Conservation (phyloP, 2,113 vertebrate species). For the Anas platyrhynchos region DNA sequence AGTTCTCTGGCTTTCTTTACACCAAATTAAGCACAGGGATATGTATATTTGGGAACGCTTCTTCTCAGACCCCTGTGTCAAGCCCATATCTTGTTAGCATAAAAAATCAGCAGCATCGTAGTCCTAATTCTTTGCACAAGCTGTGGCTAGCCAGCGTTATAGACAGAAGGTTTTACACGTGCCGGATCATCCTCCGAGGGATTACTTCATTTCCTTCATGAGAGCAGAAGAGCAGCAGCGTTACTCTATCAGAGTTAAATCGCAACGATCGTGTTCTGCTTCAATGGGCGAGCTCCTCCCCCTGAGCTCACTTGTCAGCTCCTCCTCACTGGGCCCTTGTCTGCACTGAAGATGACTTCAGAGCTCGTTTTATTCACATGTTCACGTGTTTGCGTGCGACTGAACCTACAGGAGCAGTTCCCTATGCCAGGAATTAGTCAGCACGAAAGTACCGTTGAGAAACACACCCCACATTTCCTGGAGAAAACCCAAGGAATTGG, state of each 20-base stretch:
- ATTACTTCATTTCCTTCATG: not conserved
- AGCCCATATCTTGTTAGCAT: too few relatives aligned
- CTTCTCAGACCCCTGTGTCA: not conserved
- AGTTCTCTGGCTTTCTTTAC: not conserved
- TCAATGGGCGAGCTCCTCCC: not conserved
- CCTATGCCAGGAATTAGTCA: fast-evolving
- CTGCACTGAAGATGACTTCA: not conserved
- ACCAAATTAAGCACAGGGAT: not conserved
- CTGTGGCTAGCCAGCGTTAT: not conserved
- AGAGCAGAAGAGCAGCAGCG: not conserved
- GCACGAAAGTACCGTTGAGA: not conserved
- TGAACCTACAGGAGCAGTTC: not conserved
- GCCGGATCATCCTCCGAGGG: not conserved
- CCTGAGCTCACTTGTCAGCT: not conserved
- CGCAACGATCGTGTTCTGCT: not conserved
- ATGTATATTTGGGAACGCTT: not conserved
- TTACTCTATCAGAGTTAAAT: not conserved
- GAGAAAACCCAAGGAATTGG: fast-evolving
- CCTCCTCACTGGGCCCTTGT: not conserved
- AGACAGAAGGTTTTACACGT: not conserved
- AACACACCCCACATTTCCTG: fast-evolving
- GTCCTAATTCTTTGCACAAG: not conserved
- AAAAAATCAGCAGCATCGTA: not conserved
- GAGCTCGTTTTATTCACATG: not conserved
- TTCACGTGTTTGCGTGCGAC: fast-evolving